Percentiles rank a stretch among this genome's conserved stretches.
Conservation (phyloP, 2,113 vertebrate genomes). For the Uropsilus gracilis region DNA sequence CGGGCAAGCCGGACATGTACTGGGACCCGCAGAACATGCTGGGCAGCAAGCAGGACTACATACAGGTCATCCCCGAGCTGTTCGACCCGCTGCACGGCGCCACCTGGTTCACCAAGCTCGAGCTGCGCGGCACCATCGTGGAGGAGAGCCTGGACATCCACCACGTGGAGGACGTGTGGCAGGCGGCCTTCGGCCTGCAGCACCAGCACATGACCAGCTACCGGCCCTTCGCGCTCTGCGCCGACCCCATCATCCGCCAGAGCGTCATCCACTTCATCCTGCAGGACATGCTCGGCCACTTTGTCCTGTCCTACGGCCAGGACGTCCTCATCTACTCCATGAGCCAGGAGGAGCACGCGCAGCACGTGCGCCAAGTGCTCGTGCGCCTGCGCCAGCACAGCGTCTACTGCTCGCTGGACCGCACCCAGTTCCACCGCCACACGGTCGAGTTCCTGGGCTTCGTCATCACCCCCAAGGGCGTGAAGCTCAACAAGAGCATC, state of each 20-base stretch:
- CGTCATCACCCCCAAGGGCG: constrained; percentile 61
- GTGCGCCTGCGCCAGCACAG: constrained; percentile 51
- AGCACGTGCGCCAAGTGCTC: constrained; percentile 64
- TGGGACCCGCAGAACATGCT: constrained; percentile 63
- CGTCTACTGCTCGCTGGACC: constrained; percentile 70
- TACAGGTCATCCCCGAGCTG: constrained; percentile 72
- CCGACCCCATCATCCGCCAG: constrained; percentile 43
- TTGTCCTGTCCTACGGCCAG: constrained; percentile 27
- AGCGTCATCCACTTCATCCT: constrained; percentile 38
- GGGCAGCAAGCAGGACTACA: constrained; percentile 52
- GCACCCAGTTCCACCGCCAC: constrained; percentile 67
- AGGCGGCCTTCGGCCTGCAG: not conserved
- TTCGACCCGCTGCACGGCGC: constrained; percentile 76
- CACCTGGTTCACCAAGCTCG: constrained; percentile 71
- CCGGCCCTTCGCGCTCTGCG: not conserved
- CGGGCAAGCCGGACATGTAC: constrained; percentile 40
- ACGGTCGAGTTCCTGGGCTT: constrained; percentile 63
- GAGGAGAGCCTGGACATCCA: not conserved
- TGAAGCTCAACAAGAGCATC: constrained; percentile 46
- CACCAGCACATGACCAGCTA: not conserved
- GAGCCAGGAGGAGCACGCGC: constrained; percentile 57
- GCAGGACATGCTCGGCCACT: constrained; percentile 51
- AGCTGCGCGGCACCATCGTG: constrained; percentile 35
- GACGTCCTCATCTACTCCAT: constrained; percentile 73
- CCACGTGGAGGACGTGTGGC: constrained; percentile 36